phyloP scores from a whole-genome alignment of 2,797 vertebrate species.

The Loris lydekkerianus region DNA sequence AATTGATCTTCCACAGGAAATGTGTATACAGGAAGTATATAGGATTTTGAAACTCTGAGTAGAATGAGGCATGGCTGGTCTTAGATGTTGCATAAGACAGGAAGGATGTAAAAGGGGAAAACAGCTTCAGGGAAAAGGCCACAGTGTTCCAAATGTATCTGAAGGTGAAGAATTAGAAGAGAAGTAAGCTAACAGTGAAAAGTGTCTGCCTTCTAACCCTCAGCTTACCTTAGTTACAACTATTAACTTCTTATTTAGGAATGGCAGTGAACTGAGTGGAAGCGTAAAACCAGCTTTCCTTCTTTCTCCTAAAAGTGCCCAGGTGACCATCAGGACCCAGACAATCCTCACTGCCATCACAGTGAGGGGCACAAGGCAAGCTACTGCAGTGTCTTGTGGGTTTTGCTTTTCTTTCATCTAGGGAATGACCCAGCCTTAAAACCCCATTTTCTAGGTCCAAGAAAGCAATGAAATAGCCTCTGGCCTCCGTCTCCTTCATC shows the following conservation, averaged over 20 bases:
- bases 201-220: not conserved
- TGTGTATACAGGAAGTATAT: no score
- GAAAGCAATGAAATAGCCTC: slow-evolving; percentile 70
- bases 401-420: slow-evolving; percentile 68
- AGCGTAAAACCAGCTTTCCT: not conserved
- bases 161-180: not conserved
- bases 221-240: not conserved
- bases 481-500: slow-evolving; percentile 32
- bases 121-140: not conserved
- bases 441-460: slow-evolving; percentile 73
- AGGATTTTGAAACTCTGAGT: slow-evolving; percentile 24
- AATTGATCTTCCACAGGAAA: slow-evolving; percentile 21
- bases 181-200: not conserved
- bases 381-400: not conserved
- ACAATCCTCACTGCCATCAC: not conserved
- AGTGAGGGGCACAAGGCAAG: not conserved
- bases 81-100: not conserved
- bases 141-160: not conserved
- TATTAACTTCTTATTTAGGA: not conserved
- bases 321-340: not conserved
- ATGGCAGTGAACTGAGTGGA: not conserved
- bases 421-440: slow-evolving; percentile 72
- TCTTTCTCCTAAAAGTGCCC: not conserved
- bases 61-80: not conserved
- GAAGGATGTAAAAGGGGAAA: not conserved